Conservation (phyloP, 1,140 invertebrate species). For the Fopius arisanus region DNA sequence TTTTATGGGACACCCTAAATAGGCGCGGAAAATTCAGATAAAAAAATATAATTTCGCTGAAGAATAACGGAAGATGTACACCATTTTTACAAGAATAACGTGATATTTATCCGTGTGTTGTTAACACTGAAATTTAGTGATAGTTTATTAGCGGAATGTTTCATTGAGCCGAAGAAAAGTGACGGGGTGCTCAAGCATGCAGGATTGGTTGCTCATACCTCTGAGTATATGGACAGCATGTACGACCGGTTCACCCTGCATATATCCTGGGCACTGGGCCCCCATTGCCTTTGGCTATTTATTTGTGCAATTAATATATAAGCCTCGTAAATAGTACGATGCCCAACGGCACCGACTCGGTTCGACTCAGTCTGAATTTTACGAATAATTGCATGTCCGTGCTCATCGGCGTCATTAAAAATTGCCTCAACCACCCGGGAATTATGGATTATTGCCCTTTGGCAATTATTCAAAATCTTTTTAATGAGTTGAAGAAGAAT, state of each 20-base stretch:
- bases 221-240: neutral
- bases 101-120: neutral
- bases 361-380: conserved; percentile 44
- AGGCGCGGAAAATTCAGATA: no score
- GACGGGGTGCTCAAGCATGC: neutral
- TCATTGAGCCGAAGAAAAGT: neutral
- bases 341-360: conserved; percentile 39
- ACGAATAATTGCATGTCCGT: conserved; percentile 58
- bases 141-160: neutral
- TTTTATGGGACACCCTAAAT: no score
- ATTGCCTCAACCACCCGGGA: conserved; percentile 9
- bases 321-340: conserved; percentile 59
- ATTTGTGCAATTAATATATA: conserved; percentile 65
- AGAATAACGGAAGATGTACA: no score
- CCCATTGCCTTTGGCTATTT: conserved; percentile 51
- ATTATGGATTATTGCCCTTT: conserved; percentile 18
- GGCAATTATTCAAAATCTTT: neutral
- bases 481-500: neutral
- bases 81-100: no score
- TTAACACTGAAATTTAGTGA: neutral
- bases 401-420: conserved; percentile 47
- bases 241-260: neutral
- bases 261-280: neutral
- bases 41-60: no score
- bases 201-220: neutral